phyloP scores from a whole-genome alignment of 2,113 vertebrate genomes.

The Miniopterus natalensis region DNA sequence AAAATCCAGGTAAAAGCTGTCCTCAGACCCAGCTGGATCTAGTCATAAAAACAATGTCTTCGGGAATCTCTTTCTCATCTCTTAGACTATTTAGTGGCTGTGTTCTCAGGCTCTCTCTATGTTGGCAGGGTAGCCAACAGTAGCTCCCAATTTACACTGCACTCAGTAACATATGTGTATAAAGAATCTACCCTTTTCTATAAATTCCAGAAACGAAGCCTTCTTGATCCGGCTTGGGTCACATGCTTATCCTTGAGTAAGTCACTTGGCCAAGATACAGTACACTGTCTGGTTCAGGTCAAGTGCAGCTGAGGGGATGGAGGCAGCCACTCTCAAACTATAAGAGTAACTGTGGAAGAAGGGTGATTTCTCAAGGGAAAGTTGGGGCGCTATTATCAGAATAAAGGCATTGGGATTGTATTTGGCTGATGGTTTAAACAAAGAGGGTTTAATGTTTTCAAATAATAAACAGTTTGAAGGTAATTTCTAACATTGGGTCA shows the following conservation, averaged over 20 bases:
- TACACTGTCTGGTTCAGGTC: background rate
- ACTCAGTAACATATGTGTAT: background rate
- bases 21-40: background rate
- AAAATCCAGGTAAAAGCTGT: background rate
- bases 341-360: background rate
- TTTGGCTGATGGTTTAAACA: slow-evolving; percentile 48
- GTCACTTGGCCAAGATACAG: background rate
- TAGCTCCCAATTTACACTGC: background rate
- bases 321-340: background rate
- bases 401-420: background rate
- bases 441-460: slow-evolving; percentile 55
- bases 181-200: background rate
- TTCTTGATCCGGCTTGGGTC: background rate
- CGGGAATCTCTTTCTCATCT: background rate
- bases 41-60: background rate
- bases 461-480: slow-evolving; percentile 19
- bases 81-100: background rate
- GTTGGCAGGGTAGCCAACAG: background rate
- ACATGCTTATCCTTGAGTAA: background rate
- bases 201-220: slow-evolving; percentile 1
- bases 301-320: background rate
- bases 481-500: background rate
- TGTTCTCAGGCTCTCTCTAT: background rate
- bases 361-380: slow-evolving; percentile 12
- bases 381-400: background rate